These are phyloP conservation scores for Eristalinus sepulchralis DNA, from an alignment of 2,888 invertebrate species.

Conservation along the genomic window DNA sequence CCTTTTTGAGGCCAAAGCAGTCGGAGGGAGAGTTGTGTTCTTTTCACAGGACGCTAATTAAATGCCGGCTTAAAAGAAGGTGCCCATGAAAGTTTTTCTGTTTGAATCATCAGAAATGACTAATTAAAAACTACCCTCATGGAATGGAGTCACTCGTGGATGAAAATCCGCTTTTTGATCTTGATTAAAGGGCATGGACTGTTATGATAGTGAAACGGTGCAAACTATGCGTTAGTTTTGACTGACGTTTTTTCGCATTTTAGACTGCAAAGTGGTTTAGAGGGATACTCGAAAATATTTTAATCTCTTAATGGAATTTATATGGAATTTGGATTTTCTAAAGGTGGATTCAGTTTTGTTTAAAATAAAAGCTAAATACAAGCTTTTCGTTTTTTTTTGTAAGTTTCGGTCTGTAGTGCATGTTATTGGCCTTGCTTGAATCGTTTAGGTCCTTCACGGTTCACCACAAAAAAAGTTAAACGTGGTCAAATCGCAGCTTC, in stretches of 20 bases:
- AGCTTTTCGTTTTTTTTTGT: no score
- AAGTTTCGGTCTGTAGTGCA: no score
- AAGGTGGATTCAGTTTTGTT: no score
- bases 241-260: background rate
- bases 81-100: slow-evolving; percentile 43
- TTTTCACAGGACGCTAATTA: slow-evolving; percentile 63
- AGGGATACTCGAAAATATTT: background rate
- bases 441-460: no score
- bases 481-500: no score
- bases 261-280: background rate
- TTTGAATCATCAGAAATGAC: slow-evolving; percentile 36
- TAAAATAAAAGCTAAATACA: no score
- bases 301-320: background rate
- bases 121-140: slow-evolving; percentile 54
- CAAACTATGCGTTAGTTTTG: background rate
- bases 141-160: slow-evolving; percentile 3
- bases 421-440: no score
- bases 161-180: slow-evolving; percentile 17
- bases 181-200: slow-evolving; percentile 32
- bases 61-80: slow-evolving; percentile 37
- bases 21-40: background rate
- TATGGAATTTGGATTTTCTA: no score
- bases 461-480: no score
- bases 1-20: no score
- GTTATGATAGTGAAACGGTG: background rate